Evolutionary conservation across 2,797 vertebrate genomes (phyloP).

Genomic region (Anas georgica): DNA sequence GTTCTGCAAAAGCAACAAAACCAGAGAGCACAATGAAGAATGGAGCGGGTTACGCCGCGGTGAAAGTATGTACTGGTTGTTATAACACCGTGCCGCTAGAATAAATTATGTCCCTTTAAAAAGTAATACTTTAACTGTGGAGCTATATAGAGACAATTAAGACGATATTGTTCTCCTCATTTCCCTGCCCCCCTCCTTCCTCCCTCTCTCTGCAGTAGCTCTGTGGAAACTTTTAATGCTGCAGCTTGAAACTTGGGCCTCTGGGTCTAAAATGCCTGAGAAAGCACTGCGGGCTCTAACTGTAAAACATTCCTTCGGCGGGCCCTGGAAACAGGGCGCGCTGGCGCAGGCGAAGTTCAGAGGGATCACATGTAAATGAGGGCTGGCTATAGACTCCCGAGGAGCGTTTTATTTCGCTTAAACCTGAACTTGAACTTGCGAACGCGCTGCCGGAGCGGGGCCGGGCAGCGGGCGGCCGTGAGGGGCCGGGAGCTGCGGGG

Average conservation of each 20-base stretch:
- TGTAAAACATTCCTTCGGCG: slow-evolving; percentile 83
- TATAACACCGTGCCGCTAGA: slow-evolving; percentile 62
- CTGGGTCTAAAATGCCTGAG: slow-evolving; percentile 76
- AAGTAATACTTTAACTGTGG: slow-evolving; percentile 70
- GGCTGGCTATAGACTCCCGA: slow-evolving; percentile 72
- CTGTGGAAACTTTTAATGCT: slow-evolving; percentile 75
- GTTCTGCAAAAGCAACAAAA: slow-evolving; percentile 69
- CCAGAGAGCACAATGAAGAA: slow-evolving; percentile 64
- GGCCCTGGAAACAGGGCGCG: slow-evolving; percentile 80
- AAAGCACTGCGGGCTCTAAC: slow-evolving; percentile 80
- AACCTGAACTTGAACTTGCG: slow-evolving; percentile 81
- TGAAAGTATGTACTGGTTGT: slow-evolving; percentile 66
- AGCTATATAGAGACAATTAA: slow-evolving; percentile 71
- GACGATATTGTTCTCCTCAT: slow-evolving; percentile 67
- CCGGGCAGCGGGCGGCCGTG: background rate
- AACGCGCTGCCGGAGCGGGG: slow-evolving; percentile 42
- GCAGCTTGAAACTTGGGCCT: slow-evolving; percentile 68
- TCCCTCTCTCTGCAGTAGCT: slow-evolving; percentile 62
- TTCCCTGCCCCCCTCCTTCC: slow-evolving; percentile 29
- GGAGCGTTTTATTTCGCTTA: slow-evolving; percentile 73
- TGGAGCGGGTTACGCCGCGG: slow-evolving; percentile 61
- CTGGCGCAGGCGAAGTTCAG: slow-evolving; percentile 73
- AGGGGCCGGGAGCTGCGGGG: slow-evolving; percentile 23
- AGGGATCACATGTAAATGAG: slow-evolving; percentile 79
- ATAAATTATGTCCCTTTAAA: slow-evolving; percentile 74